Evolutionary conservation across 2,888 invertebrate genomes (phyloP), one percentile per base, ranked within the genome.

Genomic region (Willowsia nigromaculata): DNA sequence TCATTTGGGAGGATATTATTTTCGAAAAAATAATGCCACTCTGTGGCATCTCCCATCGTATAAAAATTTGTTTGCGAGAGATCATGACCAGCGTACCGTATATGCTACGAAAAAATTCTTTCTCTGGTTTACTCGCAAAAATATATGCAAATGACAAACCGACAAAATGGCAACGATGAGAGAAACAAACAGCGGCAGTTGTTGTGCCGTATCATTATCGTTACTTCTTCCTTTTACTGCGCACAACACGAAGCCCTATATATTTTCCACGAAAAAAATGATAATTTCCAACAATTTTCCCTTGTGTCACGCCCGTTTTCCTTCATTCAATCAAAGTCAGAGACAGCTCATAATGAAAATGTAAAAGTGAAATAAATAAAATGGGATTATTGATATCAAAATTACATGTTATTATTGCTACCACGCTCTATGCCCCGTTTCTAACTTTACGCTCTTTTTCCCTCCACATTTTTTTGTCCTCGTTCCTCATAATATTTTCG

Each of bases 281-380:
- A n/a, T 27, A 53, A 33, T 53, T 53, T 33, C 30, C 56, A 33
- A 37, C 3, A 37, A 50, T 53, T 80, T 56, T 59, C 80, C 15
- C 59, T 47, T 27, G 78, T 78, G 78, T 78, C 78, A 78, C 78
- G 53, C 47, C 78, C 33, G 53, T 78, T 78, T 53, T 43, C 18
- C 71, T 71, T 84, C 71, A 68, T 84, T 84, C 71, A 50, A 71
- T 84, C 84, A 84, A 84, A 37, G 71, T 84, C 84, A 84, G 6
- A n/a, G 15, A 62, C 62, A 18, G 25, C 43, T 65, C 13, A n/a
- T 33, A 65, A 43, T 71, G n/a, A 71, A 43, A 40, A 71, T 71
- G 71, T 43, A 22, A 68, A 68, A 71, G 40, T 22, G 5, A 13
- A 13, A 71, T 40, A 71, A 43, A 43, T 40, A 30, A 68, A 30